Evolutionary conservation across 2,888 invertebrate species (phyloP).

Genomic region (Caenorhabditis uteleia): DNA sequence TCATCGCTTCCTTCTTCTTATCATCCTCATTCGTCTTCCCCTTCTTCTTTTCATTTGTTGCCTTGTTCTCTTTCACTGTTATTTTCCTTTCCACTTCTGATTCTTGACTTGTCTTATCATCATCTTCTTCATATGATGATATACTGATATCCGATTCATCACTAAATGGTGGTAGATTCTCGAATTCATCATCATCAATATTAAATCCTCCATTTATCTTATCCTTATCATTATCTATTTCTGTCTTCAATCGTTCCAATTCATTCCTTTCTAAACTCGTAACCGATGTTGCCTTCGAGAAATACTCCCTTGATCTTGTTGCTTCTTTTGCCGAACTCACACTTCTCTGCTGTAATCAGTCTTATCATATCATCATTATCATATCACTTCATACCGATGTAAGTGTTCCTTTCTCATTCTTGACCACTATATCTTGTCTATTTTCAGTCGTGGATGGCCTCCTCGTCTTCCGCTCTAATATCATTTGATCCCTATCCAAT

Average conservation of each 20-base stretch:
- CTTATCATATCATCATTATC: no score
- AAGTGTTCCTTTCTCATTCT: constrained; percentile 8
- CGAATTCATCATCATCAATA: constrained; percentile 32
- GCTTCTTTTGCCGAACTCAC: no score
- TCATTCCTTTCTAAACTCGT: constrained; percentile 16
- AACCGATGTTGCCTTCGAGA: constrained; percentile 31
- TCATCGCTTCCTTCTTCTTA: constrained; percentile 7
- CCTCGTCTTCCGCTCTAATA: constrained; percentile 7
- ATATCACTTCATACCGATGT: no score
- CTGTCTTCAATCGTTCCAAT: constrained; percentile 3
- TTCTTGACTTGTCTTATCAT: constrained; percentile 8
- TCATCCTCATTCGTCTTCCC: constrained; percentile 15
- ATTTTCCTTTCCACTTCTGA: constrained; percentile 18
- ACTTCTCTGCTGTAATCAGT: no score
- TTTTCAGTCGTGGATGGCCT: constrained; percentile 24
- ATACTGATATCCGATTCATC: constrained; percentile 15
- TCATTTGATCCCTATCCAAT: constrained; percentile 9
- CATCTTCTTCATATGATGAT: background rate
- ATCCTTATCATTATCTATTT: no score
- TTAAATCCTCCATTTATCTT: constrained; percentile 3
- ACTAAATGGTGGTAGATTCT: constrained; percentile 46
- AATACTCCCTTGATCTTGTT: background rate
- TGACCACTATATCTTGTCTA: constrained; percentile 5
- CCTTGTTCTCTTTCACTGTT: constrained; percentile 6
- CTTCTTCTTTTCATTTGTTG: constrained; percentile 11